Conservation (phyloP, 2,888 invertebrate species). For the Icerya purchasi region DNA sequence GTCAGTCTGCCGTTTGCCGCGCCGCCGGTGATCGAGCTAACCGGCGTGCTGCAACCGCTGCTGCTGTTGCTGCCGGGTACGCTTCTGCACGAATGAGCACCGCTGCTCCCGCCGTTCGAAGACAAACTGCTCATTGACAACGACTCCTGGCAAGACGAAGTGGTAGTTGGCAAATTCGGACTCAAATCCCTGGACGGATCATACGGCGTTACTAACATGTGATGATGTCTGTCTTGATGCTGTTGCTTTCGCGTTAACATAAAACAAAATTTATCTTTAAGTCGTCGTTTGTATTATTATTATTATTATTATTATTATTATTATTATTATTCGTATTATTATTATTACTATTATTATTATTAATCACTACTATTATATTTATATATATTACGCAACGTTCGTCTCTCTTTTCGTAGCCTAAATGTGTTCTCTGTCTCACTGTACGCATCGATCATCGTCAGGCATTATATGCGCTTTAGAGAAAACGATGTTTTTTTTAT, state of each 20-base stretch:
- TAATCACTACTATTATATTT: too few relatives aligned
- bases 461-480: too few relatives aligned
- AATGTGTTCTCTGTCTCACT: too few relatives aligned
- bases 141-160: conserved; percentile 33
- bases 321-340: too few relatives aligned
- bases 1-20: background rate
- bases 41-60: conserved; percentile 17
- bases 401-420: too few relatives aligned
- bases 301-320: too few relatives aligned
- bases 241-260: conserved; percentile 24
- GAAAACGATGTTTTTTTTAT: too few relatives aligned
- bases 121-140: conserved; percentile 15
- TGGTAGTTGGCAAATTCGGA: conserved; percentile 42
- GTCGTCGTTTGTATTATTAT: too few relatives aligned
- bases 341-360: too few relatives aligned
- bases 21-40: background rate
- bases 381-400: too few relatives aligned
- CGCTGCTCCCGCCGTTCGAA: background rate
- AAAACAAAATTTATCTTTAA: too few relatives aligned
- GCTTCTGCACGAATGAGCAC: background rate
- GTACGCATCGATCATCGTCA: too few relatives aligned
- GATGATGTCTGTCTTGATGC: conserved; percentile 42
- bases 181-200: conserved; percentile 50
- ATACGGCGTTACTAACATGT: conserved; percentile 36
- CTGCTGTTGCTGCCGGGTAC: conserved; percentile 13